Conservation (phyloP, 2,888 invertebrate species). For the Ferdinandea cuprea region DNA sequence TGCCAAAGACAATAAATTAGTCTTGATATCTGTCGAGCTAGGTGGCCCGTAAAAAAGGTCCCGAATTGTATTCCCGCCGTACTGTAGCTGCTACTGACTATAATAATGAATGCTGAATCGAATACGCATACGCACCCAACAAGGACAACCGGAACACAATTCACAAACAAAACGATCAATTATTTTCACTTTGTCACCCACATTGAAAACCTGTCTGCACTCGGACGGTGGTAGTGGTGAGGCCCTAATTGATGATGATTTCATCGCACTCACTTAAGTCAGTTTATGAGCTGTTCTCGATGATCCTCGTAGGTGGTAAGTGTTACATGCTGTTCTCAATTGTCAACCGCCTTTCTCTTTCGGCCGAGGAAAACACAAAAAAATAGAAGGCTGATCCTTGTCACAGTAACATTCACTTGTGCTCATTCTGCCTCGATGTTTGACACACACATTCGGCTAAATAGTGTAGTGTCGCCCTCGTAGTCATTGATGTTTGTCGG, state of each 20-base stretch:
- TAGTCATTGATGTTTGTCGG: constrained; percentile 62
- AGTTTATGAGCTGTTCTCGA: constrained; percentile 40
- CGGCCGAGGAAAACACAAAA: constrained; percentile 10
- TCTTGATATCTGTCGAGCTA: constrained; percentile 66
- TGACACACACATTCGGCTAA: constrained; percentile 54
- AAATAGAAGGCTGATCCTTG: constrained; percentile 66
- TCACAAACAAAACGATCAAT: constrained; percentile 75
- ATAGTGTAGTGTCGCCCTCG: constrained; percentile 31
- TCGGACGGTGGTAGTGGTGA: constrained; percentile 74
- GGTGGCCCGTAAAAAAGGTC: constrained; percentile 56
- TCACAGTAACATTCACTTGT: constrained; percentile 60
- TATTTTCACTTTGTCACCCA: constrained; percentile 77
- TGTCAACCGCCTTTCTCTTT: constrained; percentile 40
- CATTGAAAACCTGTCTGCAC: constrained; percentile 77
- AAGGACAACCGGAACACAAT: constrained; percentile 73
- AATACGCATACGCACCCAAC: constrained; percentile 46
- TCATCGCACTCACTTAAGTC: constrained; percentile 74
- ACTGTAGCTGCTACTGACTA: constrained; percentile 53
- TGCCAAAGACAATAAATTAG: constrained; percentile 70
- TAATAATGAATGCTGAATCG: constrained; percentile 21
- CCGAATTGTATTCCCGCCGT: constrained; percentile 33
- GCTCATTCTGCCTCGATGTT: constrained; percentile 28
- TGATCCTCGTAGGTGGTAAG: constrained; percentile 71
- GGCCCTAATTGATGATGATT: constrained; percentile 75
- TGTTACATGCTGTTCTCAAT: constrained; percentile 71